Conservation (phyloP, 1,140 invertebrate genomes). For the Ceratitis capitata region DNA sequence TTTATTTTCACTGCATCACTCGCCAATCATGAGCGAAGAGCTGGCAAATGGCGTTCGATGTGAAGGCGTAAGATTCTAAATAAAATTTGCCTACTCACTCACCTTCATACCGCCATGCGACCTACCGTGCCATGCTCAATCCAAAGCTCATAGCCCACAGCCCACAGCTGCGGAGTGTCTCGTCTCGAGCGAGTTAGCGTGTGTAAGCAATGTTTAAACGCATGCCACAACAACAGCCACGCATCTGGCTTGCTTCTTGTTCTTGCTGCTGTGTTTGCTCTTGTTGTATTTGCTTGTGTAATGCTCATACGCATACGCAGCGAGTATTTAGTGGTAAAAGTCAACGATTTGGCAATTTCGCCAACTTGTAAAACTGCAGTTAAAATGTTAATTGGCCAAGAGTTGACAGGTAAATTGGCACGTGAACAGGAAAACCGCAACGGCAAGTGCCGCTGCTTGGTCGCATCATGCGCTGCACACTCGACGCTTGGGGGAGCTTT, state of each 20-base stretch:
- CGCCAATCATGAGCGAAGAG: background rate
- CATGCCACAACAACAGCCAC: background rate
- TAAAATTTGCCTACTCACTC: background rate
- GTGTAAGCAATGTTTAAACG: slow-evolving; percentile 1
- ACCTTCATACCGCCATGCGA: too few relatives aligned
- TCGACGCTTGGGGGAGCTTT: background rate
- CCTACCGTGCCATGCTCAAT: background rate
- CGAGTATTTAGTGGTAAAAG: slow-evolving; percentile 3
- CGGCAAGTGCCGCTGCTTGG: background rate
- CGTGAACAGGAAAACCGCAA: slow-evolving; percentile 30
- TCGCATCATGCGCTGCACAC: background rate
- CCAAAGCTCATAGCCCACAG: too few relatives aligned
- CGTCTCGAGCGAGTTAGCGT: background rate
- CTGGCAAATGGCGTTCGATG: background rate
- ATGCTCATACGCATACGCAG: slow-evolving; percentile 9
- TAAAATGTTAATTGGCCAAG: slow-evolving; percentile 35
- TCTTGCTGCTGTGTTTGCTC: background rate
- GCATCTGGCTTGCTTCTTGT: background rate
- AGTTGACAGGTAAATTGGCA: slow-evolving; percentile 36
- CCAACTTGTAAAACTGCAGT: slow-evolving; percentile 36
- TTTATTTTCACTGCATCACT: background rate
- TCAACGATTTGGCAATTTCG: background rate
- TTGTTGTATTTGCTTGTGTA: too few relatives aligned
- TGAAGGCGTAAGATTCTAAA: background rate
- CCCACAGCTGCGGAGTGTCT: background rate